phyloP scores from a whole-genome alignment of 2,113 vertebrate genomes.

The Lycaon pictus region DNA sequence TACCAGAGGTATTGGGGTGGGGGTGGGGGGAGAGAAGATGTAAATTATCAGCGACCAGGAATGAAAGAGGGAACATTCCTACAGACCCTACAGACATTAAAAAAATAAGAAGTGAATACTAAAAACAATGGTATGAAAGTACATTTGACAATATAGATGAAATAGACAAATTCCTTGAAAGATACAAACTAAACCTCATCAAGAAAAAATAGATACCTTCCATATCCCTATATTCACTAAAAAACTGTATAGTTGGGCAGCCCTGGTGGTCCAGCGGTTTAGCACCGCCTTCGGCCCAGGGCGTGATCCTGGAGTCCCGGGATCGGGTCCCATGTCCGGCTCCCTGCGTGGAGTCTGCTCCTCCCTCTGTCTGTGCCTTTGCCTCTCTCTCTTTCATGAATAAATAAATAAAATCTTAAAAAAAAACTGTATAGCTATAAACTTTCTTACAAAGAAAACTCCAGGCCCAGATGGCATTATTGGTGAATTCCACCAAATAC shows the following conservation, averaged over 20 bases:
- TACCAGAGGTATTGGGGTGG: not conserved
- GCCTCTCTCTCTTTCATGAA: too few species aligned
- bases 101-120: not conserved
- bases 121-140: not conserved
- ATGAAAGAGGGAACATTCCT: not conserved
- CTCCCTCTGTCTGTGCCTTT: too few species aligned
- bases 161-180: not conserved
- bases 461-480: not conserved
- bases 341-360: too few species aligned
- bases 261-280: too few species aligned
- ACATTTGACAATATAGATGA: not conserved
- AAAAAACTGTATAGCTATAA: not conserved
- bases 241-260: not conserved
- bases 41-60: not conserved
- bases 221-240: not conserved
- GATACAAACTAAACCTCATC: not conserved
- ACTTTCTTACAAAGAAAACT: conserved; percentile 4
- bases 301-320: too few species aligned
- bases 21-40: not conserved
- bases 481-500: not conserved
- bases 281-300: too few species aligned
- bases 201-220: not conserved
- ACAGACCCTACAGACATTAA: not conserved
- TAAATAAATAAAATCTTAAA: too few species aligned
- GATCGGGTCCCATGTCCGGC: too few species aligned